Conservation (phyloP, 2,888 invertebrate genomes). For the Mesochorus sp. region DNA sequence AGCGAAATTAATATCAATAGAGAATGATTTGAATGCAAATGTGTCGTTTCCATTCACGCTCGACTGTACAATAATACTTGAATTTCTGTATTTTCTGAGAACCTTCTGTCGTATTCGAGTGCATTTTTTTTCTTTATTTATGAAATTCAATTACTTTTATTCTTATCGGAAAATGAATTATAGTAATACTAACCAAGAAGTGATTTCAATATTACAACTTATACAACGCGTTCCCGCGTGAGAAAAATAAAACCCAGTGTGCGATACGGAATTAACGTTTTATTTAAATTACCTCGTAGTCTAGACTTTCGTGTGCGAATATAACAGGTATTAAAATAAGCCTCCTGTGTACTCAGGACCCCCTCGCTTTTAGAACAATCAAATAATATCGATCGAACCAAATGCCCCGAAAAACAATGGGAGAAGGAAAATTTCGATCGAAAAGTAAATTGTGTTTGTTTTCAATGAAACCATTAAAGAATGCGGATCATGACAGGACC, state of each 20-base stretch:
- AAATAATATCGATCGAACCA: too few relatives aligned
- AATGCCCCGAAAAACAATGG: neutral
- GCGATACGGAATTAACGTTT: too few relatives aligned
- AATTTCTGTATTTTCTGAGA: neutral
- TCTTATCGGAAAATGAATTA: neutral
- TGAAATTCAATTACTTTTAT: neutral
- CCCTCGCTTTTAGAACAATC: neutral
- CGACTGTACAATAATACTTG: neutral
- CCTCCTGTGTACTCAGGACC: constrained; percentile 1
- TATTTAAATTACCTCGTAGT: too few relatives aligned
- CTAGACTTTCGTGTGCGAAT: constrained; percentile 5
- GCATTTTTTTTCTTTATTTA: neutral
- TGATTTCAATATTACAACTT: too few relatives aligned
- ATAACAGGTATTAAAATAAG: constrained; percentile 16
- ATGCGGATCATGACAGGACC: too few relatives aligned
- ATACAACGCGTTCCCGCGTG: too few relatives aligned
- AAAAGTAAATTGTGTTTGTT: neutral
- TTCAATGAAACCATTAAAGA: neutral
- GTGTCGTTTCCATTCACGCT: neutral
- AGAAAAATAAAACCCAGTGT: too few relatives aligned
- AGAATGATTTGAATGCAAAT: constrained; percentile 11
- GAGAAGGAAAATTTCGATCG: neutral
- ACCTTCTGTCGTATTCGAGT: neutral
- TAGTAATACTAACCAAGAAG: too few relatives aligned
- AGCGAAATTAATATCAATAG: constrained; percentile 42